These are phyloP conservation scores for Epiblema foenella DNA, from an alignment of 2,888 invertebrate genomes.

Conservation along the genomic window DNA sequence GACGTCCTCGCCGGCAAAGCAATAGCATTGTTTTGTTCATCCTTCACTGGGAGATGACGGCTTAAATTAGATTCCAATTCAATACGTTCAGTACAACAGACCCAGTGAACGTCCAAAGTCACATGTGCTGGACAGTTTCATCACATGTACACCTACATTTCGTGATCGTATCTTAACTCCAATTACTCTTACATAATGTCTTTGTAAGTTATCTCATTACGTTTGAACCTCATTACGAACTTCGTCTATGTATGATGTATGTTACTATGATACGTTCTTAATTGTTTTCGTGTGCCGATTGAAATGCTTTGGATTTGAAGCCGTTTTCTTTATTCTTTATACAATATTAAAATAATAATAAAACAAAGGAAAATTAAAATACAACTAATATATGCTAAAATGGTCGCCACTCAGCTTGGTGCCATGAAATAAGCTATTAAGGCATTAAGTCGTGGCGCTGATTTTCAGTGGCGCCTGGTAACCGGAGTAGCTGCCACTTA, in stretches of 20 bases:
- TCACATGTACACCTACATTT: constrained; percentile 24
- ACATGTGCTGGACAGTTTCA: constrained; percentile 23
- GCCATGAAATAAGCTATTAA: too few species aligned
- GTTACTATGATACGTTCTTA: constrained; percentile 7
- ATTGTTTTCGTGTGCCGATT: background rate
- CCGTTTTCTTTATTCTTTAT: background rate
- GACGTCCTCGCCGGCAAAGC: too few species aligned
- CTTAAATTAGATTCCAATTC: too few species aligned
- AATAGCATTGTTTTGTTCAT: too few species aligned
- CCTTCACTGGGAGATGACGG: too few species aligned
- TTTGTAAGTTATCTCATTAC: constrained; percentile 20
- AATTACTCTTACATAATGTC: constrained; percentile 32
- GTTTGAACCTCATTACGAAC: constrained; percentile 11
- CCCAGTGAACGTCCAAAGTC: constrained; percentile 4
- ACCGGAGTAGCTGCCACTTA: too few species aligned
- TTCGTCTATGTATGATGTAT: constrained; percentile 16
- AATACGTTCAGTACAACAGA: background rate
- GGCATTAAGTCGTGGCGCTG: too few species aligned
- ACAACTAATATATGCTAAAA: too few species aligned
- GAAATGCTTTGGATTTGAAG: background rate
- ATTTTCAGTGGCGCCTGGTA: too few species aligned
- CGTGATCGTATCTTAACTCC: constrained; percentile 23
- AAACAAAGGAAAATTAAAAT: too few species aligned
- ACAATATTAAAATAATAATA: background rate
- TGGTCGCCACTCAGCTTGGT: too few species aligned